These are phyloP conservation scores for Cecropterus lyciades DNA, from an alignment of 1,140 invertebrate genomes.

Conservation along the genomic window DNA sequence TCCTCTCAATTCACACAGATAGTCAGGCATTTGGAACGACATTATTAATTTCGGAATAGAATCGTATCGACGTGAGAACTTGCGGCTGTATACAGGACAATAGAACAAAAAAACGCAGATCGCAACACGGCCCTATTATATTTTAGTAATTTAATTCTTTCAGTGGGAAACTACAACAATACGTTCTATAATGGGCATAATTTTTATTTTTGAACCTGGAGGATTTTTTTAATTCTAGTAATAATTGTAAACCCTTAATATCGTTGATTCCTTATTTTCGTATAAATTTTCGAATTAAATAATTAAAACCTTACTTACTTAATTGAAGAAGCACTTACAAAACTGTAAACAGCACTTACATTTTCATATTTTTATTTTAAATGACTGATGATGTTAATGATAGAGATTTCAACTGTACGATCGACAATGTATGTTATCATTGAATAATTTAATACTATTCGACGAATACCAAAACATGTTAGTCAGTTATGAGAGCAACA, in stretches of 20 bases:
- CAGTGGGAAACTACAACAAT: constrained; percentile 40
- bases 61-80: constrained; percentile 44
- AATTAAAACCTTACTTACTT: no score
- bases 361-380: no score
- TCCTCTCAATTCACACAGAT: constrained; percentile 19
- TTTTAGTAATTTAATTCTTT: constrained; percentile 38
- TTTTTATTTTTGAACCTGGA: no score
- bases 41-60: constrained; percentile 40
- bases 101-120: constrained; percentile 45
- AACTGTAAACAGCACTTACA: no score
- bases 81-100: constrained; percentile 45
- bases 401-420: no score
- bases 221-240: no score
- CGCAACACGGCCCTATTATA: constrained; percentile 39
- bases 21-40: neutral
- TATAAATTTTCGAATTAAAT: no score
- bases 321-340: no score
- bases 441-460: neutral
- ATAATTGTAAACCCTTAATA: no score
- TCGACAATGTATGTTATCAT: no score
- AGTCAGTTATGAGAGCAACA: constrained; percentile 7
- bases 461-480: neutral
- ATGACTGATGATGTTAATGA: no score
- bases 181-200: neutral
- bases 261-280: no score